Percentiles rank a stretch among this genome's conserved stretches.
These are phyloP conservation scores for Tribolium madens DNA, from an alignment of 1,140 invertebrate genomes.

Conservation along the genomic window DNA sequence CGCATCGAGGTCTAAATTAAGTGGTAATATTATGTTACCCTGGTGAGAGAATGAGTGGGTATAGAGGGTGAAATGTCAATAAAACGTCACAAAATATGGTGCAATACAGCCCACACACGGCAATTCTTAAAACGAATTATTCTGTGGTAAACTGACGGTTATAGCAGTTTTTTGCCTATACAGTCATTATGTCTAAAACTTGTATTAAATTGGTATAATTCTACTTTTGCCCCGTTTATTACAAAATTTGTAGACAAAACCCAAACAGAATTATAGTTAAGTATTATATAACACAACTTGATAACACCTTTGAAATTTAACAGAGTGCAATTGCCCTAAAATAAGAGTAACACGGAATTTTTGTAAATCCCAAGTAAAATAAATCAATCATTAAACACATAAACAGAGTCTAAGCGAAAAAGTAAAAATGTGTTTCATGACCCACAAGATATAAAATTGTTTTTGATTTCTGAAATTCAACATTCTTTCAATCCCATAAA, in stretches of 20 bases:
- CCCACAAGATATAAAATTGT: slow-evolving; percentile 19
- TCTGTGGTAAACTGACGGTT: no score
- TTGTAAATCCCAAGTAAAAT: neutral
- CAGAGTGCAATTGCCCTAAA: neutral
- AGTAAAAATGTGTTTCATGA: slow-evolving; percentile 18
- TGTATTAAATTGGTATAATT: no score
- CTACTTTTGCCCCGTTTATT: no score
- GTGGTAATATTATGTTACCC: neutral
- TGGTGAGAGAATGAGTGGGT: neutral
- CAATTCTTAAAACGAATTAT: neutral
- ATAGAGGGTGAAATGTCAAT: neutral
- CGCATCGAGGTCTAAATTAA: neutral
- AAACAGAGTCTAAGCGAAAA: slow-evolving; percentile 9
- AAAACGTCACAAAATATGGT: neutral
- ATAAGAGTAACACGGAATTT: neutral
- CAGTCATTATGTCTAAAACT: no score
- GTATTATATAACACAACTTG: no score
- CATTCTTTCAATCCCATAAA: slow-evolving; percentile 25
- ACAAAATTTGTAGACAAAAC: no score
- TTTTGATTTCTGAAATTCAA: slow-evolving; percentile 24
- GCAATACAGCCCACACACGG: neutral
- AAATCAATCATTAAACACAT: slow-evolving; percentile 24
- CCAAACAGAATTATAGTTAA: no score
- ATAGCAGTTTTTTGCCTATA: no score
- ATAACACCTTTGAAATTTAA: no score